Percentiles rank a stretch among this genome's conserved stretches.
These are phyloP conservation scores for Mirounga angustirostris DNA, from an alignment of 2,113 vertebrate species.

Conservation along the genomic window DNA sequence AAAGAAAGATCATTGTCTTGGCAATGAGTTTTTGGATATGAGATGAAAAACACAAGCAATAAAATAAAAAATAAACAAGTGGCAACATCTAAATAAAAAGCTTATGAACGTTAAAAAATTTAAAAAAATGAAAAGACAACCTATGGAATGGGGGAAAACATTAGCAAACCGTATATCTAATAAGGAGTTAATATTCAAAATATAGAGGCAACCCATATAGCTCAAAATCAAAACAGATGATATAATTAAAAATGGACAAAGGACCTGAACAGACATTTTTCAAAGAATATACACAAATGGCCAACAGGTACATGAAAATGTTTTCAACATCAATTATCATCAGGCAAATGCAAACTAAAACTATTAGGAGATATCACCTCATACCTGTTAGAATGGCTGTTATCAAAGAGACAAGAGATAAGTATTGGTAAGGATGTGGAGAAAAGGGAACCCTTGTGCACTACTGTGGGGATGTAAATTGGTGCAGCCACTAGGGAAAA, in stretches of 20 bases:
- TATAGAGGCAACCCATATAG: background rate
- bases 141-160: background rate
- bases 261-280: background rate
- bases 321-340: background rate
- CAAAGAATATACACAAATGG: background rate
- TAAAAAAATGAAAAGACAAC: background rate
- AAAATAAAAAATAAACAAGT: background rate
- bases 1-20: background rate
- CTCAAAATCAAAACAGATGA: background rate
- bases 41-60: background rate
- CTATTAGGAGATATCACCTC: background rate
- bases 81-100: background rate
- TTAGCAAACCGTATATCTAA: background rate
- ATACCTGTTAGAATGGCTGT: background rate
- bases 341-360: background rate
- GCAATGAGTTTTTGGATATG: background rate
- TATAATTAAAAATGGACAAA: background rate
- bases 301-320: background rate
- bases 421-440: background rate
- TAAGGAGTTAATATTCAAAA: background rate
- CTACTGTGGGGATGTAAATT: background rate
- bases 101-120: background rate
- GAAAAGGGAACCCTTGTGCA: background rate
- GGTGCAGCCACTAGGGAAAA: background rate
- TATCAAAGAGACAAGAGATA: background rate